These are phyloP conservation scores for Hormaphis cornu DNA, from an alignment of 1,140 invertebrate species.

Conservation along the genomic window DNA sequence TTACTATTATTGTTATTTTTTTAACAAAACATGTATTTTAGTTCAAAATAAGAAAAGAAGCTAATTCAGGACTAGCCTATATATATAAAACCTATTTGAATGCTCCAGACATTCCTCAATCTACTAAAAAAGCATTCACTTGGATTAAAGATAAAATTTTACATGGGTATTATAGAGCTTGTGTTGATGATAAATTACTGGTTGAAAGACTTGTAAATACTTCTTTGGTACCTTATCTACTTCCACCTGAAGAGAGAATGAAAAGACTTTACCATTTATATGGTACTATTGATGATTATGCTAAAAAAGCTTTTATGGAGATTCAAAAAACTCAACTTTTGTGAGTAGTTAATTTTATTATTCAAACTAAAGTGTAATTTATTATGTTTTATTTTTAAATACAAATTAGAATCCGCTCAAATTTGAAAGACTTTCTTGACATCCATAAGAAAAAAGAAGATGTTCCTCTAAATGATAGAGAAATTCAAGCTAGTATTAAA, in stretches of 20 bases:
- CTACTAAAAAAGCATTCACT: slow-evolving; percentile 78
- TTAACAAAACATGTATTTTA: slow-evolving; percentile 38
- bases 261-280: slow-evolving; percentile 86
- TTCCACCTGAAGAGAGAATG: slow-evolving; percentile 80
- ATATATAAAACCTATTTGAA: slow-evolving; percentile 88
- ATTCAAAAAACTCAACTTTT: slow-evolving; percentile 83
- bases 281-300: slow-evolving; percentile 88
- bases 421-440: slow-evolving; percentile 76
- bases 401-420: slow-evolving; percentile 59
- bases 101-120: slow-evolving; percentile 69
- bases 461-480: slow-evolving; percentile 54
- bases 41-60: slow-evolving; percentile 94
- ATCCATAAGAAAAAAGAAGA: slow-evolving; percentile 57
- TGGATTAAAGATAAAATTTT: slow-evolving; percentile 98
- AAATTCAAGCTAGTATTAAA: slow-evolving; percentile 53
- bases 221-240: slow-evolving; percentile 85
- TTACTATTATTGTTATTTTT: neutral
- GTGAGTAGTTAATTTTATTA: slow-evolving; percentile 43
- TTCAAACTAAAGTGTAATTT: slow-evolving; percentile 19
- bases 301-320: slow-evolving; percentile 90
- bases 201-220: slow-evolving; percentile 93
- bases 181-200: slow-evolving; percentile 65
- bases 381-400: neutral
- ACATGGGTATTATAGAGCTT: slow-evolving; percentile 79
- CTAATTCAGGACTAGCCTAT: slow-evolving; percentile 82